A percentile compares a stretch with the other conserved stretches of the same genome.
phyloP scores from a whole-genome alignment of 2,888 invertebrate species.

The Mythimna pallens region DNA sequence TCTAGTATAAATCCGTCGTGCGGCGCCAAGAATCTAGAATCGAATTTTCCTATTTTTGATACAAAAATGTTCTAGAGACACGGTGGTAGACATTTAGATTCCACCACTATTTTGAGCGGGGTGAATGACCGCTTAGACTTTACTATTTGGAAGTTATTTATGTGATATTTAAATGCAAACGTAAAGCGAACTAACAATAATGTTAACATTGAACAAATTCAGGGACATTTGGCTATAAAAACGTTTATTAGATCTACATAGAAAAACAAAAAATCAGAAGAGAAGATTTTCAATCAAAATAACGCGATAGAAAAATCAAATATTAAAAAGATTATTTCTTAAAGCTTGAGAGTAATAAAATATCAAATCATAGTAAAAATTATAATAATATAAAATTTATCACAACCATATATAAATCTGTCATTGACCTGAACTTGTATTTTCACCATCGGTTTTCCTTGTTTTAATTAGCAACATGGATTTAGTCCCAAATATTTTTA shows the following conservation, averaged over 20 bases:
- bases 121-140: slow-evolving; percentile 58
- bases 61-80: slow-evolving; percentile 49
- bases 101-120: slow-evolving; percentile 64
- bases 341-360: neutral
- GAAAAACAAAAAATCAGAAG: neutral
- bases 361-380: neutral
- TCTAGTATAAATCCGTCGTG: neutral
- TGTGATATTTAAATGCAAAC: slow-evolving; percentile 57
- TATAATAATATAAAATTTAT: neutral
- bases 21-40: slow-evolving; percentile 53
- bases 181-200: slow-evolving; percentile 42
- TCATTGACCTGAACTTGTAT: slow-evolving; percentile 3
- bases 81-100: slow-evolving; percentile 53
- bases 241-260: neutral
- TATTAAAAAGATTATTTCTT: neutral
- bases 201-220: slow-evolving; percentile 61
- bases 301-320: neutral
- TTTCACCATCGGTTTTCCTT: slow-evolving; percentile 9
- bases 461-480: slow-evolving; percentile 33
- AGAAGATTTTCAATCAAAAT: neutral
- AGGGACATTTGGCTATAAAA: slow-evolving; percentile 22
- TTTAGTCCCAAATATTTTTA: slow-evolving; percentile 31
- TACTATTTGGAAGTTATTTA: slow-evolving; percentile 56
- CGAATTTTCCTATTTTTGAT: slow-evolving; percentile 58
- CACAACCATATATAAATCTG: neutral